Conservation (phyloP, 2,888 invertebrate genomes). For the Neoaliturus tenellus region DNA sequence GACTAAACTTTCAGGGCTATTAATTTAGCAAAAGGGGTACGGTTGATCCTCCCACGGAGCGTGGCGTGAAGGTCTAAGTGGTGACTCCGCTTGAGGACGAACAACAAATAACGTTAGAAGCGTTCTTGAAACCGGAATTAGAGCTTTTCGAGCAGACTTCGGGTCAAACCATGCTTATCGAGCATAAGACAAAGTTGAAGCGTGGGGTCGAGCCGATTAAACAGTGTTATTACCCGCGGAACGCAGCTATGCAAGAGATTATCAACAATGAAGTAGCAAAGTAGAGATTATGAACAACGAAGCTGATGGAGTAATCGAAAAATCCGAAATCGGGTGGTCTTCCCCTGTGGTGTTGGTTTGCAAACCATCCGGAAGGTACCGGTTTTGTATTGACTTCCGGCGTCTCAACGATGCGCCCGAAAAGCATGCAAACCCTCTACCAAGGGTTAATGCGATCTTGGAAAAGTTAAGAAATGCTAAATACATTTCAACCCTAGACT, state of each 20-base stretch:
- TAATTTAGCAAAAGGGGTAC: not conserved
- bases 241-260: conserved; percentile 54
- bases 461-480: conserved; percentile 60
- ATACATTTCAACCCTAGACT: conserved; percentile 61
- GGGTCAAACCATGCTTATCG: not conserved
- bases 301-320: conserved; percentile 63
- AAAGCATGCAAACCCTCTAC: too few species aligned
- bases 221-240: conserved; percentile 32
- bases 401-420: conserved; percentile 59
- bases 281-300: too few species aligned
- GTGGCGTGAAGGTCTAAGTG: not conserved
- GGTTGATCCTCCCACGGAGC: not conserved
- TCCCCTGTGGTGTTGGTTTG: too few species aligned
- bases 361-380: too few species aligned
- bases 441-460: conserved; percentile 58
- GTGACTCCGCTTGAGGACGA: not conserved
- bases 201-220: not conserved
- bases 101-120: not conserved
- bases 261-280: conserved; percentile 63
- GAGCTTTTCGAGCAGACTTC: not conserved
- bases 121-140: not conserved
- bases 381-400: conserved; percentile 61
- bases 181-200: conserved; percentile 25
- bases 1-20: not conserved
- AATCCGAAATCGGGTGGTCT: too few species aligned